Evolutionary conservation across 2,888 invertebrate species (phyloP).

Genomic region (Thelaira solivaga): DNA sequence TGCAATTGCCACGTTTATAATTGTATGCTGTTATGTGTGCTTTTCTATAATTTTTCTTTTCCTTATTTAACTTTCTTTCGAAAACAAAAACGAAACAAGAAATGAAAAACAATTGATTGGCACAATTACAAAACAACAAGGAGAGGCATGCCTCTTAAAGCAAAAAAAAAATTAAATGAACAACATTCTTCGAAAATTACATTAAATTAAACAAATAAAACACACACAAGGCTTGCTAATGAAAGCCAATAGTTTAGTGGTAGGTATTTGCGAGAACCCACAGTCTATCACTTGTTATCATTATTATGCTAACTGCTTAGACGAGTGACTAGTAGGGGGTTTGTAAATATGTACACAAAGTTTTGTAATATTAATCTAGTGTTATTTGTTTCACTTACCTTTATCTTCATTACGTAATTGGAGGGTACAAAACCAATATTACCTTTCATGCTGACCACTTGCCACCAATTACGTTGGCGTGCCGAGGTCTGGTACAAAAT

Average conservation of each 20-base stretch:
- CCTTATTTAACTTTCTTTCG: neutral
- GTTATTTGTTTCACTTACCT: constrained; percentile 78
- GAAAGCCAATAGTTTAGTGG: constrained; percentile 17
- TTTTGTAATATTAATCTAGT: too few species aligned
- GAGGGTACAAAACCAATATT: constrained; percentile 91
- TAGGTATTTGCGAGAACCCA: neutral
- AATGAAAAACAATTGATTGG: constrained; percentile 33
- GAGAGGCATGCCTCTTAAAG: constrained; percentile 13
- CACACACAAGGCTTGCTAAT: constrained; percentile 22
- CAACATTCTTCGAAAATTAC: constrained; percentile 20
- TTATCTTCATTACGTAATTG: constrained; percentile 88
- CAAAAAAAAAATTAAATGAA: neutral
- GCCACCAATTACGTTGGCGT: constrained; percentile 91
- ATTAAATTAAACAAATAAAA: neutral
- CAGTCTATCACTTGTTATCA: neutral
- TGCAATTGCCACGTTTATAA: too few species aligned
- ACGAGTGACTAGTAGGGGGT: neutral
- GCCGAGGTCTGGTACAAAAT: constrained; percentile 87
- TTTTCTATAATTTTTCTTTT: constrained; percentile 9
- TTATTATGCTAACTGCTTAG: constrained; percentile 8
- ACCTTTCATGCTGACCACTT: constrained; percentile 88
- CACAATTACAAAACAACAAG: constrained; percentile 35
- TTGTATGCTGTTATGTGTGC: neutral
- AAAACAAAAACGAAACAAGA: neutral
- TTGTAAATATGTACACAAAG: too few species aligned